Percentiles rank a stretch among this genome's conserved stretches.
Evolutionary conservation across 30 jellyfish, hydroid and myxozoan genomes (phyloP).

Genomic region (Hydra vulgaris): DNA sequence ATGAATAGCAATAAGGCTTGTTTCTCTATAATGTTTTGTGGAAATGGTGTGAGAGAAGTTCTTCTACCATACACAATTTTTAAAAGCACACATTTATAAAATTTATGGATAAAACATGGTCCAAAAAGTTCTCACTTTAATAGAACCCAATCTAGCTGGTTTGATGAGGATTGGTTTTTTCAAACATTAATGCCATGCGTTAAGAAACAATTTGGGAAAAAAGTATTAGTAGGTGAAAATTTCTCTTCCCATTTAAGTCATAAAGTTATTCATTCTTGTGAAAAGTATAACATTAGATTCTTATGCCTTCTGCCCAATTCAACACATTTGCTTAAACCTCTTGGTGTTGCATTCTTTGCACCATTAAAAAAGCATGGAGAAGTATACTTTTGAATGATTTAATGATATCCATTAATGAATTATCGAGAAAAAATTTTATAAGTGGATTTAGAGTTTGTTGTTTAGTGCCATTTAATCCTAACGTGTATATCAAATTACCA

Average conservation of each 20-base stretch:
- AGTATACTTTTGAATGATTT: background rate
- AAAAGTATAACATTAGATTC: conserved; percentile 18
- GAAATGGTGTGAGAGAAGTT: background rate
- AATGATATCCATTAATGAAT: background rate
- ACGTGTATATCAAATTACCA: too few species aligned
- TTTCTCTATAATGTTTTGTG: background rate
- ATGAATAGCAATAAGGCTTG: background rate
- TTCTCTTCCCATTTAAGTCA: background rate
- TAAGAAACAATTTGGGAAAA: conserved; percentile 1
- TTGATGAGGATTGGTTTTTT: background rate
- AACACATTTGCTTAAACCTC: conserved; percentile 30
- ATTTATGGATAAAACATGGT: background rate
- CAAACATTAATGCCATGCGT: background rate
- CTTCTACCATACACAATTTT: background rate
- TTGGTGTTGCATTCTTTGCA: conserved; percentile 33
- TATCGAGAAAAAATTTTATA: too few species aligned
- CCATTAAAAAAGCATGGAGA: conserved; percentile 29
- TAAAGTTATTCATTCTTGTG: conserved; percentile 16
- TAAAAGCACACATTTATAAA: background rate
- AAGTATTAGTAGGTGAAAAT: conserved; percentile 27
- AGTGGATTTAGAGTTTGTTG: too few species aligned
- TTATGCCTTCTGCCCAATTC: conserved; percentile 19
- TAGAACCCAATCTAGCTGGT: background rate
- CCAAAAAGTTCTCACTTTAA: background rate
- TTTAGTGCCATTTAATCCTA: too few species aligned